Evolutionary conservation across 2,113 vertebrate species (phyloP).

Genomic region (Brachirus orientalis): DNA sequence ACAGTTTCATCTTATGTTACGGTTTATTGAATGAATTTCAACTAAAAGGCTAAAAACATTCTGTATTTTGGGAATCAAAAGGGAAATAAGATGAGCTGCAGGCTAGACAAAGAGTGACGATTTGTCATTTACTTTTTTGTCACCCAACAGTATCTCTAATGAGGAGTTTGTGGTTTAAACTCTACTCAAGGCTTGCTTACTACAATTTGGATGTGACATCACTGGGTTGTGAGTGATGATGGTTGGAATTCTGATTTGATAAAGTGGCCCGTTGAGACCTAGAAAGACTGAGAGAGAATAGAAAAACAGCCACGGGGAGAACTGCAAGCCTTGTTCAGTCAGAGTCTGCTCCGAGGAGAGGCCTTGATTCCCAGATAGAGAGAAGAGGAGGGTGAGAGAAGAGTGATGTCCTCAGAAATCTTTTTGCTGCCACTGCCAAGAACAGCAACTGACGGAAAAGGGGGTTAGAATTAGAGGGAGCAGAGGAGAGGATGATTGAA

Average conservation of each 20-base stretch:
- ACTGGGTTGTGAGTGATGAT: neutral
- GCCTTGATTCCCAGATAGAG: slow-evolving; percentile 41
- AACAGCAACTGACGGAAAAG: slow-evolving; percentile 55
- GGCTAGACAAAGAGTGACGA: neutral
- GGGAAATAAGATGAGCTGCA: no score
- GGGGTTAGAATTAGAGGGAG: slow-evolving; percentile 27
- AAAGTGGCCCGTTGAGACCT: neutral
- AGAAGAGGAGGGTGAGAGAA: slow-evolving; percentile 50
- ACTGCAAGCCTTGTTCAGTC: slow-evolving; percentile 40
- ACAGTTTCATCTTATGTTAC: no score
- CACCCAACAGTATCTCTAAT: neutral
- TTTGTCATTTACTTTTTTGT: neutral
- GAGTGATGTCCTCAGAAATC: slow-evolving; percentile 64
- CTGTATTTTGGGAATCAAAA: no score
- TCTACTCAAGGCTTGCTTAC: slow-evolving; percentile 1
- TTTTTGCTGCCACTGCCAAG: slow-evolving; percentile 58
- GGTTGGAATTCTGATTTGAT: neutral
- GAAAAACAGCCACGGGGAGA: slow-evolving; percentile 27
- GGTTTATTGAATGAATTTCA: no score
- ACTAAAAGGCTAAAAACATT: no score
- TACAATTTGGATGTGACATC: neutral
- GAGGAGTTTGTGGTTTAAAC: neutral
- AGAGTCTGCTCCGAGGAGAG: slow-evolving; percentile 28
- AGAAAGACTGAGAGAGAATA: neutral
- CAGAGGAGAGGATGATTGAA: slow-evolving; percentile 59